These are phyloP conservation scores for Chanos chanos DNA, from an alignment of 2,797 vertebrate genomes.

Conservation along the genomic window DNA sequence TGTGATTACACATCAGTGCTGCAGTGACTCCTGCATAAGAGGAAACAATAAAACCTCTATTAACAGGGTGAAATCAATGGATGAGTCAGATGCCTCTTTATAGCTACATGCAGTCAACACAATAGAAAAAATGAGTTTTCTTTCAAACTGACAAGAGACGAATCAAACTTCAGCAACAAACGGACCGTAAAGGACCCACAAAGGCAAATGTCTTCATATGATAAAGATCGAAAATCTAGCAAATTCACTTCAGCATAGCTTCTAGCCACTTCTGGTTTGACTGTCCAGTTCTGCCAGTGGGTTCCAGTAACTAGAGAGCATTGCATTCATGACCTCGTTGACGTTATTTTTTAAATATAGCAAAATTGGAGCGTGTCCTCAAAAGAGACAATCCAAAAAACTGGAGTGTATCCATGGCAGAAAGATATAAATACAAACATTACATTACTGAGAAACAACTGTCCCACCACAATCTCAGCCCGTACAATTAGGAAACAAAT, in stretches of 20 bases:
- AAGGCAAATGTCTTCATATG: background rate
- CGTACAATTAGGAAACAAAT: slow-evolving; percentile 28
- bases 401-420: slow-evolving; percentile 15
- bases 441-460: slow-evolving; percentile 29
- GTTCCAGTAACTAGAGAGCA: background rate
- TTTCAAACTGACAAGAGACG: background rate
- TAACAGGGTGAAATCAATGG: background rate
- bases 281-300: background rate
- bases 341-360: background rate
- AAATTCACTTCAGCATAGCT: slow-evolving; percentile 2
- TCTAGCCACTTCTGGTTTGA: slow-evolving; percentile 3
- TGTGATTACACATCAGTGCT: slow-evolving; percentile 24
- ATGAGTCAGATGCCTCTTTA: slow-evolving; percentile 6
- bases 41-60: slow-evolving; percentile 10
- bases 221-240: slow-evolving; percentile 3
- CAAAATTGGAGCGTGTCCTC: background rate
- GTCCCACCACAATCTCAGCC: slow-evolving; percentile 21
- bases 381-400: slow-evolving; percentile 13
- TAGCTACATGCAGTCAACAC: background rate
- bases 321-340: background rate
- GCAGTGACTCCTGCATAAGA: slow-evolving; percentile 11
- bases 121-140: slow-evolving; percentile 10
- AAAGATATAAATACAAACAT: slow-evolving; percentile 39
- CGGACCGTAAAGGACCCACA: too few species aligned
- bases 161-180: too few species aligned